These are phyloP conservation scores for Dicycla oo DNA, from an alignment of 2,888 invertebrate species.

Conservation along the genomic window DNA sequence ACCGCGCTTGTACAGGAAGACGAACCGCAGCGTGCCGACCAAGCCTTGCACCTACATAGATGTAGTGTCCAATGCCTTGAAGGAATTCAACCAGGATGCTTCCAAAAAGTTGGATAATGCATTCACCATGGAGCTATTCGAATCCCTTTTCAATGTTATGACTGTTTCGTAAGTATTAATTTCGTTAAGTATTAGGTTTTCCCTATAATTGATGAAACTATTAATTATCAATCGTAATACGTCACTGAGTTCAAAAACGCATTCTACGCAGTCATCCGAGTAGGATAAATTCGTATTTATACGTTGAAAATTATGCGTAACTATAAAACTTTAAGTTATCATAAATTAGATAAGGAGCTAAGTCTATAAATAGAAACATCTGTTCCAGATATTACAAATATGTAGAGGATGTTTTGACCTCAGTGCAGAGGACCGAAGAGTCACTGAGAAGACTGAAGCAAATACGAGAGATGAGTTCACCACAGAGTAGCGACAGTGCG, in stretches of 20 bases:
- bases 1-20: conserved; percentile 97
- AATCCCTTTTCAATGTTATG: conserved; percentile 86
- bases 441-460: conserved; percentile 97
- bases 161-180: conserved; percentile 89
- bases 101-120: conserved; percentile 77
- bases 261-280: background rate
- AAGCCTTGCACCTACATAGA: conserved; percentile 95
- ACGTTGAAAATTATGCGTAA: conserved; percentile 29
- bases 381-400: conserved; percentile 92
- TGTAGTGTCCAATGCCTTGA: conserved; percentile 91
- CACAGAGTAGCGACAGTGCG: conserved; percentile 87
- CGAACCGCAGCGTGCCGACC: conserved; percentile 96
- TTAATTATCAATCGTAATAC: conserved; percentile 4
- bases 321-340: conserved; percentile 19
- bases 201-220: background rate
- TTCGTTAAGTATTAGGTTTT: conserved; percentile 3
- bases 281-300: conserved; percentile 18
- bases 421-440: conserved; percentile 98
- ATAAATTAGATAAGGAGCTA: no score
- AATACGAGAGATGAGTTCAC: conserved; percentile 91
- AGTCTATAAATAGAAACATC: conserved; percentile 51
- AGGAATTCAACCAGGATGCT: conserved; percentile 90
- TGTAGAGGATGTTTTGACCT: conserved; percentile 96
- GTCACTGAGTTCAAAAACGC: background rate
- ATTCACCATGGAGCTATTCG: conserved; percentile 79